Evolutionary conservation across 2,797 vertebrate species (phyloP), one percentile per base, ranked within the genome.

Genomic region (Notolepis coatsorum): DNA sequence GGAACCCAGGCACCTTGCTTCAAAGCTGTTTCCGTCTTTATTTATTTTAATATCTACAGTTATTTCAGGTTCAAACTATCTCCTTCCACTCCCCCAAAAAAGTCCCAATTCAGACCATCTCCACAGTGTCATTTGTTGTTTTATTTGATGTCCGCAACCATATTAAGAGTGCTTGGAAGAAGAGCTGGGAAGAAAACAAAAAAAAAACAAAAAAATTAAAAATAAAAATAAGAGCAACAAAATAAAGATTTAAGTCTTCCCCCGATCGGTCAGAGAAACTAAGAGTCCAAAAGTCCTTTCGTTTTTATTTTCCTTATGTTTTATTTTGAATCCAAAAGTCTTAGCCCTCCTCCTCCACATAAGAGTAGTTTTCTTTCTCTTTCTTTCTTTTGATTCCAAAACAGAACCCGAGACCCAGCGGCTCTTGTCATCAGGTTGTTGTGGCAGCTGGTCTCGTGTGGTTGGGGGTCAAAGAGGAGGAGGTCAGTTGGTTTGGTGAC

Each of bases 151-250:
- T 68, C 67, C 25, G 15, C 49, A 55, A 61, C 61, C 51, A 45
- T 48, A n/a, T n/a, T n/a, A n/a, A 69, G 50, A 77, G 84, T 79
- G 87, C 87, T 84, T 76, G 35, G 39, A 69, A 71, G 61, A 82
- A 70, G 55, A 69, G 33, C 30, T 15, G 66, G 13, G 25, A 17
- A 58, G 31, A 58, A 24, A 21, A 54, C 33, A 15, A n/a, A 7
- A 37, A 33, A 49, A 35, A 18, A 45, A 53, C 15, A 48, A 35
- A 51, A 7, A 37, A 37, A 46, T 31, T n/a, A 23, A 67, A 56
- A 79, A 68, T 50, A 76, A 81, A 68, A 72, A 25, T 24, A 81
- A 80, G 66, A 88, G 75, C 81, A 84, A 87, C 67, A 79, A 73
- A 80, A 79, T 49, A 21, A 77, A 68, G 56, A 58, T 72, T 41